phyloP scores from a whole-genome alignment of 2,113 vertebrate genomes.

The Ursus arctos region DNA sequence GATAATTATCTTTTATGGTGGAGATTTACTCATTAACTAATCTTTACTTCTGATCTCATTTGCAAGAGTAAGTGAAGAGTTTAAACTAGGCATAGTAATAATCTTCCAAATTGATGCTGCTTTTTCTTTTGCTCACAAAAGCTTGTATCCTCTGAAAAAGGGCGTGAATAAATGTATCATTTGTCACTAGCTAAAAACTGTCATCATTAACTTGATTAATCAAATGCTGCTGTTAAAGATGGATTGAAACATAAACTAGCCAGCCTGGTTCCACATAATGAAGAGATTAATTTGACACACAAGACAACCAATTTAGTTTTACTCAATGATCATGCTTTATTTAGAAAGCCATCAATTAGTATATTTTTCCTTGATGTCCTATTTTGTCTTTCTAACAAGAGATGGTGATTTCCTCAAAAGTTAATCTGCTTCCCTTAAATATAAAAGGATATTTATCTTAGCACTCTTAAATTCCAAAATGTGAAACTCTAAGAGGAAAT shows the following conservation, averaged over 20 bases:
- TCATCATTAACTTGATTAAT: conserved; percentile 90
- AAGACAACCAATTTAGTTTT: conserved; percentile 91
- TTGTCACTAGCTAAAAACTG: conserved; percentile 88
- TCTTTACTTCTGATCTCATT: conserved; percentile 70
- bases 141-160: conserved; percentile 86
- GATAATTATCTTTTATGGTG: conserved; percentile 5
- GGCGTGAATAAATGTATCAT: conserved; percentile 85
- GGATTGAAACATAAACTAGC: conserved; percentile 89
- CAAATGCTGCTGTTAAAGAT: conserved; percentile 89
- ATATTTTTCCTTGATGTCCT: conserved; percentile 87
- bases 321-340: conserved; percentile 87
- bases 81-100: conserved; percentile 81
- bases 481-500: conserved; percentile 83
- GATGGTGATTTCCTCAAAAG: conserved; percentile 86
- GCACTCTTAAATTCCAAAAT: conserved; percentile 82
- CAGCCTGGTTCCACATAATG: conserved; percentile 89
- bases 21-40: conserved; percentile 49
- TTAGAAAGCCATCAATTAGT: conserved; percentile 91
- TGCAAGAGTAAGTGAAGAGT: conserved; percentile 60
- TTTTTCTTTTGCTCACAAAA: conserved; percentile 85
- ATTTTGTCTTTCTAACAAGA: conserved; percentile 86
- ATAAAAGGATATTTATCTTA: conserved; percentile 84
- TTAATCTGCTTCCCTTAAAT: conserved; percentile 87
- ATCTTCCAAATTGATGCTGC: conserved; percentile 84
- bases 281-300: conserved; percentile 91